A percentile compares a stretch with the other conserved stretches of the same genome.
Evolutionary conservation across 1,140 invertebrate species (phyloP).

Genomic region (Pseudomyrmex dendroicus): DNA sequence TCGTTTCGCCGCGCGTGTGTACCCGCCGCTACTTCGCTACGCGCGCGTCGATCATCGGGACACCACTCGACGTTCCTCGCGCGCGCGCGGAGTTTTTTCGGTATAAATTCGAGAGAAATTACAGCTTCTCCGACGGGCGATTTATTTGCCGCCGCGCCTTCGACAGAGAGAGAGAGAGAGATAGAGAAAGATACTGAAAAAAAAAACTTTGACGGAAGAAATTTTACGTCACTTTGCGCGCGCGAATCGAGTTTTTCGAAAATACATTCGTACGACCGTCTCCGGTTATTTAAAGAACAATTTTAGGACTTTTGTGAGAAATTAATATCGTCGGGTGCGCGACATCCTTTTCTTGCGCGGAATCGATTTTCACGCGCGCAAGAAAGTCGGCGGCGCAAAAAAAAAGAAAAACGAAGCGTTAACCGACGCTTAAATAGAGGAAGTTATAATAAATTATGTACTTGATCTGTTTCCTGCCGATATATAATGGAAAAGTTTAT

Average conservation of each 20-base stretch:
- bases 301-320: constrained; percentile 8
- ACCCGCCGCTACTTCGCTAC: background rate
- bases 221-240: background rate
- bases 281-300: background rate
- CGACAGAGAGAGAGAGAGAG: background rate
- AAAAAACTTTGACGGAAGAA: background rate
- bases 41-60: no score
- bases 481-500: constrained; percentile 49
- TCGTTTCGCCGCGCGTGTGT: constrained; percentile 30
- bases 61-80: background rate
- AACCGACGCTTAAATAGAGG: constrained; percentile 35
- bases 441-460: constrained; percentile 50
- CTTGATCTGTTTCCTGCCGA: constrained; percentile 54
- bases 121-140: constrained; percentile 7
- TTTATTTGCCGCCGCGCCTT: background rate
- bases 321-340: background rate
- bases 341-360: background rate
- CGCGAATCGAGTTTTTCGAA: background rate
- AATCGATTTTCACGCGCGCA: background rate
- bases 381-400: constrained; percentile 13
- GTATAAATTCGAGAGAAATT: constrained; percentile 5
- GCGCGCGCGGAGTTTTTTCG: background rate
- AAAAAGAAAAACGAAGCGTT: constrained; percentile 20
- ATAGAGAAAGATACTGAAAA: background rate
- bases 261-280: background rate